Conservation (phyloP, 2,797 vertebrate genomes). For the Dryobates pubescens region DNA sequence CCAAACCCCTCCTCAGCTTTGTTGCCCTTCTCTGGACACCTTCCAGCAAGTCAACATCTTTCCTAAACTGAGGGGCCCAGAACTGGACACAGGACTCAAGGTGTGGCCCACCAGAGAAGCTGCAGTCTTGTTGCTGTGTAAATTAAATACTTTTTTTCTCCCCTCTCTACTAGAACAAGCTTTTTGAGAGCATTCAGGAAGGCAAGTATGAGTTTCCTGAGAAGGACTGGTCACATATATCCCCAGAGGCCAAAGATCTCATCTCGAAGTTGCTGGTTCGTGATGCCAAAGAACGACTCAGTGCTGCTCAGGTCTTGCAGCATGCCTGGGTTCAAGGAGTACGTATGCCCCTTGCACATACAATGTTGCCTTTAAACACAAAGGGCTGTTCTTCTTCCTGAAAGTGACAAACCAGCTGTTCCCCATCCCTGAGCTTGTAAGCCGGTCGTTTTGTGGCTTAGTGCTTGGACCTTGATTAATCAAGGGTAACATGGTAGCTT, state of each 20-base stretch:
- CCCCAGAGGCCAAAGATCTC: conserved; percentile 82
- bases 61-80: too few relatives aligned
- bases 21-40: too few relatives aligned
- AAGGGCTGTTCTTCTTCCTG: not conserved
- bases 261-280: conserved; percentile 83
- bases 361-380: too few relatives aligned
- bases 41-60: too few relatives aligned
- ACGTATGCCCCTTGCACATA: conserved; percentile 48
- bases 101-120: not conserved
- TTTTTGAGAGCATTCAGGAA: conserved; percentile 86
- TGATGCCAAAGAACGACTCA: conserved; percentile 82
- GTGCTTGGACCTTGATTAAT: conserved; percentile 21
- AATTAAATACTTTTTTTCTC: not conserved
- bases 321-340: conserved; percentile 96
- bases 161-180: conserved; percentile 74
- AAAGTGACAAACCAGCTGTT: not conserved
- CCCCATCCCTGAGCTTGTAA: not conserved
- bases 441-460: not conserved
- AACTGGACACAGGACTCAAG: too few relatives aligned
- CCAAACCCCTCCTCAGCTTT: too few relatives aligned
- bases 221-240: conserved; percentile 85
- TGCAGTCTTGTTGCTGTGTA: not conserved
- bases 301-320: conserved; percentile 84
- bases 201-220: conserved; percentile 86
- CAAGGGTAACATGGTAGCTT: not conserved